Evolutionary conservation across 2,888 invertebrate species (phyloP).

Genomic region (Athalia rosae): DNA sequence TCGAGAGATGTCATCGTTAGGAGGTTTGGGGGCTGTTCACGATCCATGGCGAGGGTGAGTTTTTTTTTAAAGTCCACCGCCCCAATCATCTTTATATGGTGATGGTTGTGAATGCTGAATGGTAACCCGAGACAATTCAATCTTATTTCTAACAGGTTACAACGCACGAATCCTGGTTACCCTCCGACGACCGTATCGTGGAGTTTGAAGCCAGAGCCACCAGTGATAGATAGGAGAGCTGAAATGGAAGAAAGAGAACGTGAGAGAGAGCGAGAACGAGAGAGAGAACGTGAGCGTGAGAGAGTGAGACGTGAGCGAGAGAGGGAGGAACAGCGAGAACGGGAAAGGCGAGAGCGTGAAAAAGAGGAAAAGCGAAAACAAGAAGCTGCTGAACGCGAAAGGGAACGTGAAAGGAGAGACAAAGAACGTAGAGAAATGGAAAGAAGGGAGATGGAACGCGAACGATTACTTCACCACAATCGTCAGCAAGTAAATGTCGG

Average conservation of each 20-base stretch:
- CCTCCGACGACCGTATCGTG: conserved; percentile 78
- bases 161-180: conserved; percentile 78
- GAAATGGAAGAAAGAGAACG: conserved; percentile 77
- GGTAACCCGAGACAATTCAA: background rate
- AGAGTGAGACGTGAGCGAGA: conserved; percentile 78
- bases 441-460: conserved; percentile 75
- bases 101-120: background rate
- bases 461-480: conserved; percentile 56
- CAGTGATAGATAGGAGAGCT: conserved; percentile 76
- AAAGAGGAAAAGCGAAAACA: conserved; percentile 73
- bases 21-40: conserved; percentile 74
- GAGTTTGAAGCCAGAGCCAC: conserved; percentile 81
- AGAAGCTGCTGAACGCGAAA: conserved; percentile 68
- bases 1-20: conserved; percentile 75
- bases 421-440: conserved; percentile 78
- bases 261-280: conserved; percentile 74
- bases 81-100: conserved; percentile 48
- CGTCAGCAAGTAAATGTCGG: conserved; percentile 61
- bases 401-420: conserved; percentile 72
- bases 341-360: conserved; percentile 77
- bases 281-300: conserved; percentile 78
- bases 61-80: conserved; percentile 56
- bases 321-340: conserved; percentile 79
- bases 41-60: conserved; percentile 83
- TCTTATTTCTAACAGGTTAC: conserved; percentile 70